Percentiles rank a stretch among this genome's conserved stretches.
phyloP scores from a whole-genome alignment of 2,888 invertebrate species.

The Shargacucullia verbasci region DNA sequence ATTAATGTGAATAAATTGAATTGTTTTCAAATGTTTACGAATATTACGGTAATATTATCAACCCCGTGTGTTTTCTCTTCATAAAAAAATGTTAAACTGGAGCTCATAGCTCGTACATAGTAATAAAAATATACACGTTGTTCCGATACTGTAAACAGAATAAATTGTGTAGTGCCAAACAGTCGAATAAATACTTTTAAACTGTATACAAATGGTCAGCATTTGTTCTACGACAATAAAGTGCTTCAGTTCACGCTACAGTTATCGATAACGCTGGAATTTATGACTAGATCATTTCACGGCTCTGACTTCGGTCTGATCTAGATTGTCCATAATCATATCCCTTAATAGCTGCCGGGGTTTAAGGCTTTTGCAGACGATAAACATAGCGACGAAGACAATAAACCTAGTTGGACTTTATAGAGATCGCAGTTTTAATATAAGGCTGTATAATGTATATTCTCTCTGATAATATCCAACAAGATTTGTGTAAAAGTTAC shows the following conservation, averaged over 20 bases:
- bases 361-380: constrained; percentile 16
- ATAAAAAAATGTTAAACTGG: too few species aligned
- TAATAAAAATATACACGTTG: too few species aligned
- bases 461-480: constrained; percentile 28
- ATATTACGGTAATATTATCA: too few species aligned
- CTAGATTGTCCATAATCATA: constrained; percentile 46
- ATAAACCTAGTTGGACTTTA: constrained; percentile 28
- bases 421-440: constrained; percentile 5
- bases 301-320: constrained; percentile 30
- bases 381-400: constrained; percentile 27
- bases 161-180: too few species aligned
- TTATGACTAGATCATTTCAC: constrained; percentile 47
- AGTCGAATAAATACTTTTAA: not conserved
- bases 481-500: constrained; percentile 3
- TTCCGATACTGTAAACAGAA: too few species aligned
- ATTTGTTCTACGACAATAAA: too few species aligned
- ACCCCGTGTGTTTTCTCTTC: too few species aligned
- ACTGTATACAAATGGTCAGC: not conserved
- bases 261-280: constrained; percentile 38
- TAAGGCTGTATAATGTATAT: not conserved
- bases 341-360: constrained; percentile 32
- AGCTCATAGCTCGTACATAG: too few species aligned
- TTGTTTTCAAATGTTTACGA: too few species aligned
- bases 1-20: constrained; percentile 5
- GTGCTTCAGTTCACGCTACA: constrained; percentile 28